phyloP scores from a whole-genome alignment of 2,113 vertebrate species.

The Hippocampus guttulatus region DNA sequence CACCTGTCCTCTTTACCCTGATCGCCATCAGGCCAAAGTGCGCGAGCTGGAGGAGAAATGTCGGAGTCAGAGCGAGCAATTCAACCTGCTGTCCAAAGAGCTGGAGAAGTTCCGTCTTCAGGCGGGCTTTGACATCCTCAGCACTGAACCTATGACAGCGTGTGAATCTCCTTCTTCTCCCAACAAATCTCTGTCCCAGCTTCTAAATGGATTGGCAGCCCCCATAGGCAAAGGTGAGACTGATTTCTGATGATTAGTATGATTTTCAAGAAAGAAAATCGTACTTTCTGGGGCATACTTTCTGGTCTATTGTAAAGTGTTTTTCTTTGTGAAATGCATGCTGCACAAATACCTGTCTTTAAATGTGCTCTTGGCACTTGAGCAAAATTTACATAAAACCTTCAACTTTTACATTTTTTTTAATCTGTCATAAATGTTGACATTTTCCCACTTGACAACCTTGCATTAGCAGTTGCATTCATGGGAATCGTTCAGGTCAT shows the following conservation, averaged over 20 bases:
- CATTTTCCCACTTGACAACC: too few relatives aligned
- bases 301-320: too few relatives aligned
- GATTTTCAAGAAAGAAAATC: neutral
- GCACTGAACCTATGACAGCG: constrained; percentile 63
- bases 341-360: neutral
- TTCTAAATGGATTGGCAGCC: constrained; percentile 86
- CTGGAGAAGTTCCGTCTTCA: constrained; percentile 89
- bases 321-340: too few relatives aligned
- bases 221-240: constrained; percentile 81
- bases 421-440: too few relatives aligned
- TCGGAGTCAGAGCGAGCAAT: constrained; percentile 91
- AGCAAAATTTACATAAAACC: too few relatives aligned
- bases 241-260: neutral
- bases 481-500: too few relatives aligned
- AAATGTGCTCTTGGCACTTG: too few relatives aligned
- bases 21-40: constrained; percentile 82
- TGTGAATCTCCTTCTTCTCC: constrained; percentile 72
- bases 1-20: constrained; percentile 27
- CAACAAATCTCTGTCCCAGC: constrained; percentile 78
- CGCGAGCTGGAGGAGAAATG: constrained; percentile 96
- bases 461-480: too few relatives aligned
- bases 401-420: too few relatives aligned
- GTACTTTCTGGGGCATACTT: too few relatives aligned
- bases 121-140: constrained; percentile 85
- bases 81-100: constrained; percentile 90